These are phyloP conservation scores for Prenolepis imparis DNA, from an alignment of 2,888 invertebrate species.

Conservation along the genomic window DNA sequence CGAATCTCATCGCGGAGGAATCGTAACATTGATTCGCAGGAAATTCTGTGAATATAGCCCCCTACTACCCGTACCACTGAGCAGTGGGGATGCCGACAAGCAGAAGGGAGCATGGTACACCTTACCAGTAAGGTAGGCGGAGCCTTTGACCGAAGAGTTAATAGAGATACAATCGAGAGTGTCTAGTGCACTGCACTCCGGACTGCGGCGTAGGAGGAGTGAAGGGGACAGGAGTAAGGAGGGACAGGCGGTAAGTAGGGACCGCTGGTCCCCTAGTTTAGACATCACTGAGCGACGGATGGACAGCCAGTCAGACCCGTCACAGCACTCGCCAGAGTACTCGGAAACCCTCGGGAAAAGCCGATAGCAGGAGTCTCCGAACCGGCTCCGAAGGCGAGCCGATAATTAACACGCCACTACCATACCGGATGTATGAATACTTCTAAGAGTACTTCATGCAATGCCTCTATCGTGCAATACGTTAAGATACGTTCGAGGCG, in stretches of 20 bases:
- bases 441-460: slow-evolving; percentile 18
- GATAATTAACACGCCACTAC: slow-evolving; percentile 53
- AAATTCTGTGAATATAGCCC: slow-evolving; percentile 60
- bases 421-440: slow-evolving; percentile 20
- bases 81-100: slow-evolving; percentile 64
- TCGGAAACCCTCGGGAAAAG: slow-evolving; percentile 83
- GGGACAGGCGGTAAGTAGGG: slow-evolving; percentile 83
- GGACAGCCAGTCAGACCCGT: slow-evolving; percentile 86
- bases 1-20: slow-evolving; percentile 50
- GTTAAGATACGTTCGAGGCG: background rate
- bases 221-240: slow-evolving; percentile 74
- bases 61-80: slow-evolving; percentile 59
- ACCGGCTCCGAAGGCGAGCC: slow-evolving; percentile 62
- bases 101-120: slow-evolving; percentile 68
- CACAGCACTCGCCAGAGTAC: slow-evolving; percentile 85
- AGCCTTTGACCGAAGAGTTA: slow-evolving; percentile 80
- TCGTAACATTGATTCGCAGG: slow-evolving; percentile 72
- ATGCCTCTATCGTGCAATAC: background rate
- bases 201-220: slow-evolving; percentile 82
- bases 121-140: slow-evolving; percentile 80
- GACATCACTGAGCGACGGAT: slow-evolving; percentile 86
- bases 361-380: slow-evolving; percentile 68
- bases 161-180: slow-evolving; percentile 86
- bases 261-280: slow-evolving; percentile 85
- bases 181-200: slow-evolving; percentile 84